Conservation (phyloP, 1,140 invertebrate genomes). For the Alviniconcha marisindica region DNA sequence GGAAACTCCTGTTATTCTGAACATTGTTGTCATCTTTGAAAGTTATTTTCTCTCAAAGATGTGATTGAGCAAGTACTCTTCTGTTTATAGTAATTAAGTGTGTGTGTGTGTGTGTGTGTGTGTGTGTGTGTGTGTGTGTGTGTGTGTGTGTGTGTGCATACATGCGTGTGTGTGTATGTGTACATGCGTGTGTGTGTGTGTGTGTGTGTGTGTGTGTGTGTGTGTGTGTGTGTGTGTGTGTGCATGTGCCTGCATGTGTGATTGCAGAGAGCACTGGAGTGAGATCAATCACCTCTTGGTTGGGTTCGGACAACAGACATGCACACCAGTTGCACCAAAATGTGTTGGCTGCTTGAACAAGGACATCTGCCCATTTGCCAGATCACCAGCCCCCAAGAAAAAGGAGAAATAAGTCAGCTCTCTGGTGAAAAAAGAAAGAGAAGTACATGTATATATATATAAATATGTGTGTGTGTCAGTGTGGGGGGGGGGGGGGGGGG, state of each 20-base stretch:
- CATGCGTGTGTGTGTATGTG: not conserved
- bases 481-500: too few relatives aligned
- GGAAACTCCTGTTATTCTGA: too few relatives aligned
- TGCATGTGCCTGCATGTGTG: not conserved
- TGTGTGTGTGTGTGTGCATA: not conserved
- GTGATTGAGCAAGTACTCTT: too few relatives aligned
- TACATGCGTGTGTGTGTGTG: not conserved
- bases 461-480: too few relatives aligned
- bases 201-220: not conserved
- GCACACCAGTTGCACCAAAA: slow-evolving; percentile 87
- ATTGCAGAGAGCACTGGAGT: slow-evolving; percentile 85
- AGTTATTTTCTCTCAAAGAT: too few relatives aligned
- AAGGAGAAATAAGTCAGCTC: too few relatives aligned
- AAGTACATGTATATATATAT: too few relatives aligned
- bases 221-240: not conserved
- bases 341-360: slow-evolving; percentile 90
- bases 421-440: too few relatives aligned
- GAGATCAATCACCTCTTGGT: slow-evolving; percentile 95
- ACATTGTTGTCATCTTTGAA: too few relatives aligned
- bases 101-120: not conserved
- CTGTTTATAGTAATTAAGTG: too few relatives aligned
- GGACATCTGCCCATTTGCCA: slow-evolving; percentile 87
- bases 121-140: not conserved
- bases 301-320: slow-evolving; percentile 97
- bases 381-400: too few relatives aligned